Conservation (phyloP, 2,797 vertebrate genomes). For the Tauraco hartlaubi region DNA sequence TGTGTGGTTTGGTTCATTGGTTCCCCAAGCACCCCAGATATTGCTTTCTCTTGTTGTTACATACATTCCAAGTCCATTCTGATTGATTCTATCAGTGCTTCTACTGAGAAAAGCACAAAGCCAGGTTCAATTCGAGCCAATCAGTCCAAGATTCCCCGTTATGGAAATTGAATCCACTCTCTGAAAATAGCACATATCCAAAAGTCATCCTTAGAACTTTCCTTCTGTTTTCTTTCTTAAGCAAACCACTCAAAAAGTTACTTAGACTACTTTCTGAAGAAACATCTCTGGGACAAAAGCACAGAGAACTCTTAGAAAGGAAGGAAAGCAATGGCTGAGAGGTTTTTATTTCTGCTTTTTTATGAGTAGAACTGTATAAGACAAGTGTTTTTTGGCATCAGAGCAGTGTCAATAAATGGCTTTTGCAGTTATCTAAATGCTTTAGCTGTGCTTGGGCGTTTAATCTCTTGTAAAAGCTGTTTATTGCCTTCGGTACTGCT, state of each 20-base stretch:
- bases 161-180: neutral
- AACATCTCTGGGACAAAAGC: neutral
- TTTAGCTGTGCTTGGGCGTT: slow-evolving; percentile 28
- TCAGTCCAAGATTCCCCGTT: neutral
- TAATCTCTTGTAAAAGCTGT: slow-evolving; percentile 71
- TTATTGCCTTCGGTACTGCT: slow-evolving; percentile 38
- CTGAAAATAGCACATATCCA: neutral
- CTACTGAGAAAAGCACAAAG: neutral
- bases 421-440: slow-evolving; percentile 64
- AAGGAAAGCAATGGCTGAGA: neutral
- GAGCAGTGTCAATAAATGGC: slow-evolving; percentile 24
- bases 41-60: neutral
- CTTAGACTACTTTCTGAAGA: neutral
- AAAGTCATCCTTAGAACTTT: neutral
- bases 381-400: neutral
- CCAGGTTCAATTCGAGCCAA: neutral
- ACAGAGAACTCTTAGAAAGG: neutral
- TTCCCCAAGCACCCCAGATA: neutral
- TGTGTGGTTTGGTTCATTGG: accelerated
- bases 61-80: neutral
- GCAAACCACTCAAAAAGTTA: neutral
- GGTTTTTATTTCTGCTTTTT: neutral
- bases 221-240: neutral
- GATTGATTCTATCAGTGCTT: neutral
- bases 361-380: neutral